Evolutionary conservation across 2,113 vertebrate species (phyloP).

Genomic region (Leptobrachium leishanense): DNA sequence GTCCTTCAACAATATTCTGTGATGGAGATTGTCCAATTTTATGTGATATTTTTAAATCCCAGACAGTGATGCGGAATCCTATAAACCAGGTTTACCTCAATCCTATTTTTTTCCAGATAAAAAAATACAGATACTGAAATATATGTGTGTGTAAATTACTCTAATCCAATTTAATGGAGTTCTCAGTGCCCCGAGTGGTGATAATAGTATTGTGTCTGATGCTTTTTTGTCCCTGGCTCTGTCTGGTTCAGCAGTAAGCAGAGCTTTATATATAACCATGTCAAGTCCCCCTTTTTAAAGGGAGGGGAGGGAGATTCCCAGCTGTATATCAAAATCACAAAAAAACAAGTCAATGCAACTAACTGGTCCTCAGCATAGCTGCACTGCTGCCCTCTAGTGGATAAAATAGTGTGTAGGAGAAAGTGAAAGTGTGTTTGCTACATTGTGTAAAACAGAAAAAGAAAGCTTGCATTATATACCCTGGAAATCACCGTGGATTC

Average conservation of each 20-base stretch:
- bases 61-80: neutral
- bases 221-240: neutral
- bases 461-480: neutral
- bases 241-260: neutral
- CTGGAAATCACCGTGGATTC: neutral
- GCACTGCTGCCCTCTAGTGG: neutral
- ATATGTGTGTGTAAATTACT: neutral
- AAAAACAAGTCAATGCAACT: neutral
- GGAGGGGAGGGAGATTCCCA: slow-evolving; percentile 9
- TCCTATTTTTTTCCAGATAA: neutral
- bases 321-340: neutral
- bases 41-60: neutral
- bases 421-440: neutral
- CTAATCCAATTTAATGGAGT: neutral
- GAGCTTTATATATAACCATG: neutral
- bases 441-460: no score
- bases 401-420: neutral
- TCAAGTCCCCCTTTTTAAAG: neutral
- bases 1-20: neutral
- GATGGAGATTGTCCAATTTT: neutral
- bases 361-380: neutral
- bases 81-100: neutral
- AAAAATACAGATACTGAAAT: no score
- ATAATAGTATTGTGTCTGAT: neutral
- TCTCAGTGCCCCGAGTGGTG: neutral